phyloP scores from a whole-genome alignment of 2,113 vertebrate species.

The Oncorhynchus masou region DNA sequence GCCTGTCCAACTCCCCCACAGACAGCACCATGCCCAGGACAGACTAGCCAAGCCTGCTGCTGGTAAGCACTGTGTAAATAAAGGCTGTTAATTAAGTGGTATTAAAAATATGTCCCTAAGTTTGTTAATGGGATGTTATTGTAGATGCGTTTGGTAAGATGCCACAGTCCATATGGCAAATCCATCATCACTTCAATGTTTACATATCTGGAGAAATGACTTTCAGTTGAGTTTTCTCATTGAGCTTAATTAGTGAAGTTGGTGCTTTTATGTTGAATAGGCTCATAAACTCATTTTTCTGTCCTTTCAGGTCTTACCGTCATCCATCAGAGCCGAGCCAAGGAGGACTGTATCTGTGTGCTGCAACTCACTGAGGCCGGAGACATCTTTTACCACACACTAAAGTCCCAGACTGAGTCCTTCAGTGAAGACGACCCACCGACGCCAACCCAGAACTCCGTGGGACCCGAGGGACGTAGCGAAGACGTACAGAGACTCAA shows the following conservation, averaged over 20 bases:
- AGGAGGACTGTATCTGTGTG: slow-evolving; percentile 59
- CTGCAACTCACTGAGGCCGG: slow-evolving; percentile 83
- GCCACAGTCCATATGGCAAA: too few relatives aligned
- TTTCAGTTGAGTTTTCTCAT: too few relatives aligned
- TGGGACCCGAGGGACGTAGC: neutral
- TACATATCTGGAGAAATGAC: too few relatives aligned
- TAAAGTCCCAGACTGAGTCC: slow-evolving; percentile 41
- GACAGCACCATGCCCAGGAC: slow-evolving; percentile 42
- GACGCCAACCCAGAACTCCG: neutral
- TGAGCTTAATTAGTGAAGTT: neutral
- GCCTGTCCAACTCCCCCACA: slow-evolving; percentile 72
- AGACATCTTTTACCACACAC: slow-evolving; percentile 84
- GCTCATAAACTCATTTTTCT: neutral
- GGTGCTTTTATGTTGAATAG: too few relatives aligned
- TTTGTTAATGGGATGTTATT: too few relatives aligned
- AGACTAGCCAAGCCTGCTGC: slow-evolving; percentile 68
- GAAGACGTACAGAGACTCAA: neutral
- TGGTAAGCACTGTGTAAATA: slow-evolving; percentile 60
- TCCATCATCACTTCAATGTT: too few relatives aligned
- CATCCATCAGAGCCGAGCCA: neutral
- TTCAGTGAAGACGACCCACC: neutral
- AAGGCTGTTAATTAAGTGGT: neutral
- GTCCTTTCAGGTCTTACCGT: slow-evolving; percentile 48
- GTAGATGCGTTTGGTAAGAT: too few relatives aligned
- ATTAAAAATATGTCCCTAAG: neutral